Evolutionary conservation across 2,113 vertebrate species (phyloP).

Genomic region (Orthonyx spaldingii): DNA sequence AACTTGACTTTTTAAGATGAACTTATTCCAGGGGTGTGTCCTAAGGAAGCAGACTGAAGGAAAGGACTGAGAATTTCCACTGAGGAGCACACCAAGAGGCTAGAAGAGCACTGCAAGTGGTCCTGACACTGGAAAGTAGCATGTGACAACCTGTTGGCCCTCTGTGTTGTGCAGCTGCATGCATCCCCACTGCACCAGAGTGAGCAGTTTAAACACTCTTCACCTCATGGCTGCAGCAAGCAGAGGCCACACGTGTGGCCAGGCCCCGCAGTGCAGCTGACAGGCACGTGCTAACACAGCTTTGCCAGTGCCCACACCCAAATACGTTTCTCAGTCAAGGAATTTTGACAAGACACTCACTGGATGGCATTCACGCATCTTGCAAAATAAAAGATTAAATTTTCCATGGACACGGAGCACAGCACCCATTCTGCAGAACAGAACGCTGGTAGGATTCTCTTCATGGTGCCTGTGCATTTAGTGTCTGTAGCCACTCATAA

Average conservation of each 20-base stretch:
- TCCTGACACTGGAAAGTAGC: neutral
- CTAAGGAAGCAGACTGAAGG: neutral
- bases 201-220: neutral
- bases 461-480: neutral
- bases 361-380: accelerated
- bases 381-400: neutral
- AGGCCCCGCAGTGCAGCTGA: neutral
- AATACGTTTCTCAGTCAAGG: neutral
- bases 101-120: neutral
- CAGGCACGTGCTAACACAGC: neutral
- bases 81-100: neutral
- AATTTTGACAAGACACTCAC: neutral
- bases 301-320: neutral
- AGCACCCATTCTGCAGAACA: neutral
- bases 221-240: neutral
- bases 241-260: neutral
- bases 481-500: neutral
- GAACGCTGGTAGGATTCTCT: neutral
- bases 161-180: neutral
- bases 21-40: neutral
- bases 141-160: accelerated
- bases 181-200: neutral
- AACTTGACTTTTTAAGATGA: neutral
- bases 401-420: neutral
- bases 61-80: neutral